Evolutionary conservation across 2,113 vertebrate species (phyloP), one percentile per base, ranked within the genome.

Genomic region (Cryptomyrus ogoouensis): DNA sequence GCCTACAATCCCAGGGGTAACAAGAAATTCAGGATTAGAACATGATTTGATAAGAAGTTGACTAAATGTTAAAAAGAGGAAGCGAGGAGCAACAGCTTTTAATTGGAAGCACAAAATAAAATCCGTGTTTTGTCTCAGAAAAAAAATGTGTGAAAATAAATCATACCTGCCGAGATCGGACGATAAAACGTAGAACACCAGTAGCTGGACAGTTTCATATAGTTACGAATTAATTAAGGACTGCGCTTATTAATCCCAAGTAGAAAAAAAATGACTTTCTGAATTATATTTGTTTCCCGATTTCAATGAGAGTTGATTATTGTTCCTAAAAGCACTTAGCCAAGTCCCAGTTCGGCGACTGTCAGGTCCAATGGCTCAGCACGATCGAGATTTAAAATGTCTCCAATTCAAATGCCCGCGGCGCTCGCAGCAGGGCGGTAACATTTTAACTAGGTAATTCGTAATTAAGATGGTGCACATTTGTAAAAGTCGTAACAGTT

Each of bases 401-500:
- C 42, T n/a, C 62, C 44, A 49, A 49, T 74, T 88, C 88, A 47
- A 15, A 3, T 12, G 1, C 24, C 88, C 9, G n/a, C 62, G 15
- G 66, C 5, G 42, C 27, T 50, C 88, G 19, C 88, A 42, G 88
- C 15, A 7, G 66, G 49, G n/a, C 44, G 3, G 39, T 84, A 50
- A 44, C 42, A n/a, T 74, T 88, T 77, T 89, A 80, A 80, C 66
- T 15, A 80, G 70, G 47, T 80, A 89, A 80, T 27, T 46, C 88
- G 35, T 47, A 89, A 52, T 89, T 47, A 70, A 53, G 80, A 52
- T 89, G n/a, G 49, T 52, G 44, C 52, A 47, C 17, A 31, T 47
- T 47, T 42, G 35, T 70, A 70, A 77, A 66, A 47, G 49, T 53
- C n/a, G 70, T 80, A 83, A 80, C 49, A 53, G 27, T 74, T 13